These are phyloP conservation scores for Saccopteryx leptura DNA, from an alignment of 2,113 vertebrate species.

Conservation along the genomic window DNA sequence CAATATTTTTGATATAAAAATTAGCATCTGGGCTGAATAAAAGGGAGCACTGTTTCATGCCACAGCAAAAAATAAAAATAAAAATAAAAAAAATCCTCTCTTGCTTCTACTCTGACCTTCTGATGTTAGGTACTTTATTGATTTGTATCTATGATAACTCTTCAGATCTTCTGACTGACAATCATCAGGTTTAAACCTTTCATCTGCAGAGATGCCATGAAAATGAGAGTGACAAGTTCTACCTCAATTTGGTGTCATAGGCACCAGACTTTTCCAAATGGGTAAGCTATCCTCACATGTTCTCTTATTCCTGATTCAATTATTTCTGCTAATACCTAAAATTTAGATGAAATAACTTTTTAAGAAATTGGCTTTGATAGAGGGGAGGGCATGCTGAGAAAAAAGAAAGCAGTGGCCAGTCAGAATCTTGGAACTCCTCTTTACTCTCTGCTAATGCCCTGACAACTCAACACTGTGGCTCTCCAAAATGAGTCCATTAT, in stretches of 20 bases:
- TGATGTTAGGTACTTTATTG: conserved; percentile 78
- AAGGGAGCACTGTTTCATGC: conserved; percentile 81
- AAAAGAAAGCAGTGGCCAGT: not conserved
- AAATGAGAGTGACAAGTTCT: not conserved
- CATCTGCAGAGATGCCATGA: conserved; percentile 59
- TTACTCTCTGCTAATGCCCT: not conserved
- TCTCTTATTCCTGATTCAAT: conserved; percentile 39
- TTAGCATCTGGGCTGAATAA: conserved; percentile 81
- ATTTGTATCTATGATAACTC: conserved; percentile 81
- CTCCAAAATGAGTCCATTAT: not conserved
- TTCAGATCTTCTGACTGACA: conserved; percentile 79
- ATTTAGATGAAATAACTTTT: conserved; percentile 50
- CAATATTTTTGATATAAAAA: conserved; percentile 84
- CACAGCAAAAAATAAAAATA: conserved; percentile 48
- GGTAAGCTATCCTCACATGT: not conserved
- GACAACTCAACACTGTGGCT: not conserved
- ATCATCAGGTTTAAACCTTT: conserved; percentile 82
- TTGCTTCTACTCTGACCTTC: conserved; percentile 75
- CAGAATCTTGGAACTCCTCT: not conserved
- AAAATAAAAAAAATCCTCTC: conserved; percentile 33
- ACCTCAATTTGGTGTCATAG: not conserved
- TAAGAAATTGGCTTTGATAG: conserved; percentile 38
- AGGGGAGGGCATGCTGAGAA: not conserved
- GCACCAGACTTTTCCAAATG: not conserved
- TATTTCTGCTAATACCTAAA: not conserved